Conservation (phyloP, 2,888 invertebrate species). For the Hartigia nigra region DNA sequence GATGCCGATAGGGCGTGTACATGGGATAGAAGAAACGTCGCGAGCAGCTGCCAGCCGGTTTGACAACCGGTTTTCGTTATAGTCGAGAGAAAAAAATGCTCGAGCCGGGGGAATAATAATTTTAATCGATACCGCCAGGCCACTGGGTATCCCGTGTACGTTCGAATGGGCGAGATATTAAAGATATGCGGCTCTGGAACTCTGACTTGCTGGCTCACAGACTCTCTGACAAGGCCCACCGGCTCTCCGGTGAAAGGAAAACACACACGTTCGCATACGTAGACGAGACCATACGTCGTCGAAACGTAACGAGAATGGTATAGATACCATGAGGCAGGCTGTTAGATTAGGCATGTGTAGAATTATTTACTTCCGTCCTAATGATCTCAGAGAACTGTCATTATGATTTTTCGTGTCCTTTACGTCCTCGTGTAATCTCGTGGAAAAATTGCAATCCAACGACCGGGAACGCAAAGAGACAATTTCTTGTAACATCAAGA, state of each 20-base stretch:
- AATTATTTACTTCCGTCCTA: neutral
- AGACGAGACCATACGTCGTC: neutral
- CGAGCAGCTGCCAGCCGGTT: conserved; percentile 30
- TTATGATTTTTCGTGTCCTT: neutral
- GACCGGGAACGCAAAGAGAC: neutral
- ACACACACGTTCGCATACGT: conserved; percentile 38
- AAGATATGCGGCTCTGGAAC: conserved; percentile 44
- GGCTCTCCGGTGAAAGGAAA: conserved; percentile 59
- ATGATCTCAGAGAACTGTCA: neutral
- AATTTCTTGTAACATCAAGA: neutral
- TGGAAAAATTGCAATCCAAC: neutral
- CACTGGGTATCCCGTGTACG: conserved; percentile 37
- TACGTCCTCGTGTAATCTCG: neutral
- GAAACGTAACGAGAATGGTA: neutral
- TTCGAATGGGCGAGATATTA: conserved; percentile 43
- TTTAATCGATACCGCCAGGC: conserved; percentile 54
- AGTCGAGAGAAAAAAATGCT: conserved; percentile 42
- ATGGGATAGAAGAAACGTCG: conserved; percentile 8
- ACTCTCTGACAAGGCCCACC: conserved; percentile 47
- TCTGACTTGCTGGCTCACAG: neutral
- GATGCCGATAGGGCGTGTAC: neutral
- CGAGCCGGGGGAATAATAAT: conserved; percentile 52
- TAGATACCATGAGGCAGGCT: neutral
- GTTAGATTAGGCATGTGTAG: neutral
- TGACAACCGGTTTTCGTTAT: conserved; percentile 22